A percentile compares a stretch with the other conserved stretches of the same genome.
Conservation (phyloP, 1,140 invertebrate genomes). For the Notospermus geniculatus region DNA sequence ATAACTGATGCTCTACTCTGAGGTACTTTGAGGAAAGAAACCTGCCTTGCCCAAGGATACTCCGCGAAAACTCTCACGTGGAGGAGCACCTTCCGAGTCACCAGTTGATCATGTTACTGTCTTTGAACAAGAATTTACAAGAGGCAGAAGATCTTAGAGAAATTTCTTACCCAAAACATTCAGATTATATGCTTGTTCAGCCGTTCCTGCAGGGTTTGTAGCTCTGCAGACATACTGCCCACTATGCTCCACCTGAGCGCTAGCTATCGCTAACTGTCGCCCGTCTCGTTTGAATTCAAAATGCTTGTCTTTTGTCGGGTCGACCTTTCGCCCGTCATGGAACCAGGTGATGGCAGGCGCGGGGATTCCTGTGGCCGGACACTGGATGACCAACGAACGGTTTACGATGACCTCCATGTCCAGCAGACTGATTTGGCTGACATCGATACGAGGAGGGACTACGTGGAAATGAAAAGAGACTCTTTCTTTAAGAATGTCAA, state of each 20-base stretch:
- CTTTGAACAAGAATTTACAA: too few relatives aligned
- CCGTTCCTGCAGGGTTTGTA: slow-evolving; percentile 54
- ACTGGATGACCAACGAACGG: slow-evolving; percentile 33
- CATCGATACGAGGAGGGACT: slow-evolving; percentile 48
- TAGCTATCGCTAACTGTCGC: slow-evolving; percentile 45
- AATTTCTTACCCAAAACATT: slow-evolving; percentile 53
- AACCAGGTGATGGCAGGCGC: slow-evolving; percentile 50
- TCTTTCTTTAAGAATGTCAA: too few relatives aligned
- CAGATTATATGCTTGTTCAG: slow-evolving; percentile 46
- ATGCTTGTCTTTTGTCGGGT: slow-evolving; percentile 25
- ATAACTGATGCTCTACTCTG: too few relatives aligned
- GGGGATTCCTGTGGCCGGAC: slow-evolving; percentile 49
- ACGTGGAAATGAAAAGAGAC: slow-evolving; percentile 12
- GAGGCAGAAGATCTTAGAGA: background rate
- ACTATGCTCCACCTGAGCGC: slow-evolving; percentile 49
- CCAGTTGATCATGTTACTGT: too few relatives aligned
- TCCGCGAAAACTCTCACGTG: too few relatives aligned
- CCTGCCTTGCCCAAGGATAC: too few relatives aligned
- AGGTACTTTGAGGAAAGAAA: too few relatives aligned
- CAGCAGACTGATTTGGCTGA: slow-evolving; percentile 26
- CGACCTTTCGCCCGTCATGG: slow-evolving; percentile 39
- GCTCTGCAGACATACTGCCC: slow-evolving; percentile 59
- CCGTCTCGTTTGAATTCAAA: slow-evolving; percentile 29
- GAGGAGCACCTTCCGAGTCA: too few relatives aligned
- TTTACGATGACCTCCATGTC: slow-evolving; percentile 43